Evolutionary conservation across 2,113 vertebrate genomes (phyloP).

Genomic region (Chrysemys picta): DNA sequence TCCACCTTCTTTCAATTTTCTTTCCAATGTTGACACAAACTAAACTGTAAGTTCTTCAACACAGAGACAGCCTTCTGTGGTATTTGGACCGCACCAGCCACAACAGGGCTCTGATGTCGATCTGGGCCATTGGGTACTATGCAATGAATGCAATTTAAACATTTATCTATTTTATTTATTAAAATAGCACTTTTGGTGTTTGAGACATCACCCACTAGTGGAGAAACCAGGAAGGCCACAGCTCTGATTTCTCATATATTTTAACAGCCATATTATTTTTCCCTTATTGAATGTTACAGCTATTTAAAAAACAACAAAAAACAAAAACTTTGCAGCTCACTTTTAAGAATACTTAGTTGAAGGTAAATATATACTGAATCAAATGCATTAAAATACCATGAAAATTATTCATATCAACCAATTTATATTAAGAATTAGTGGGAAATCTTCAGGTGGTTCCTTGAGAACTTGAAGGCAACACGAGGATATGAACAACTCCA

Average conservation of each 20-base stretch:
- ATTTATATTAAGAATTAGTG: background rate
- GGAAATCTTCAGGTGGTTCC: background rate
- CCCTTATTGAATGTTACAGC: background rate
- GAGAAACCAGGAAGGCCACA: background rate
- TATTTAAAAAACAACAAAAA: background rate
- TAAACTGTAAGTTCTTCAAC: background rate
- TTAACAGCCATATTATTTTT: background rate
- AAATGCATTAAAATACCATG: background rate
- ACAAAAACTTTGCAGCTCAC: background rate
- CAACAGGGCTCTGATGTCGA: background rate
- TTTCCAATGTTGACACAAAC: background rate
- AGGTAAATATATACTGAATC: background rate
- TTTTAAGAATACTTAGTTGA: background rate
- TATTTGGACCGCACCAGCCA: background rate
- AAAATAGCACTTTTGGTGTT: background rate
- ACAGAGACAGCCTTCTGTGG: background rate
- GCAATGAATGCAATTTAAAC: background rate
- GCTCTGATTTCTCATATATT: background rate
- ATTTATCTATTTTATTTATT: too few species aligned
- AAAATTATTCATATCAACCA: background rate
- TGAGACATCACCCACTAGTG: background rate
- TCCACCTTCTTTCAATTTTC: background rate
- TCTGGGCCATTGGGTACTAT: background rate
- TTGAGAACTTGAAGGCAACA: background rate
- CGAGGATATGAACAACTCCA: accelerated